Conservation (phyloP, 1,140 invertebrate genomes). For the Neoseiulus cucumeris region DNA sequence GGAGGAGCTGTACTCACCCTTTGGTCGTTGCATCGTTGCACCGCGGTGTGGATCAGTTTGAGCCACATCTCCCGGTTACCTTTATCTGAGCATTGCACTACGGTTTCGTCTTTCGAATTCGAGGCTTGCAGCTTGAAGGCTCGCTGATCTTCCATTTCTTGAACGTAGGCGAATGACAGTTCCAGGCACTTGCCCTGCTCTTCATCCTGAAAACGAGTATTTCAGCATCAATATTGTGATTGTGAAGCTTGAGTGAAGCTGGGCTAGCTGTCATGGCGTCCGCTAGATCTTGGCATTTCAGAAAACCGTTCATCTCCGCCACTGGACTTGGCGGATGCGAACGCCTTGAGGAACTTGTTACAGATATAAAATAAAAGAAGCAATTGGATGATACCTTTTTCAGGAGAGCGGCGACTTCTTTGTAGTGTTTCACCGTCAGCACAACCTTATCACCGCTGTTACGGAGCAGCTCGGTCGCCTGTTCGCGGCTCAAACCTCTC, state of each 20-base stretch:
- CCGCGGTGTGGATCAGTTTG: background rate
- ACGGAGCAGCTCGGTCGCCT: background rate
- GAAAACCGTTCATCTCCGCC: no score
- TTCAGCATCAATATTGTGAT: no score
- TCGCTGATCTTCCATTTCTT: conserved; percentile 8
- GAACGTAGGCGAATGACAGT: background rate
- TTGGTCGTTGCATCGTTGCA: conserved; percentile 5
- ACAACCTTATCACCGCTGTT: background rate
- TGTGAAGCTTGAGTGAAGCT: no score
- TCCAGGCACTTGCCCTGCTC: background rate
- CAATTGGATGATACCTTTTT: conserved; percentile 4
- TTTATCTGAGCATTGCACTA: background rate
- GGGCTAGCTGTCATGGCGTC: no score
- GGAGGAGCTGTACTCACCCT: background rate
- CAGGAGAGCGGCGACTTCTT: background rate
- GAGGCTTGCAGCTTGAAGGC: background rate
- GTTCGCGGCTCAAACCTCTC: background rate
- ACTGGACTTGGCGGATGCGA: no score
- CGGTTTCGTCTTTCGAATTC: background rate
- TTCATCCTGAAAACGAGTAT: no score
- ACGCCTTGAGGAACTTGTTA: no score
- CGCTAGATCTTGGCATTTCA: no score
- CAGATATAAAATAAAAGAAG: no score
- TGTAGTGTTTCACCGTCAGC: conserved; percentile 4
- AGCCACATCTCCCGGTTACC: conserved; percentile 6